These are phyloP conservation scores for Baccha elongata DNA, from an alignment of 2,888 invertebrate species.

Conservation along the genomic window DNA sequence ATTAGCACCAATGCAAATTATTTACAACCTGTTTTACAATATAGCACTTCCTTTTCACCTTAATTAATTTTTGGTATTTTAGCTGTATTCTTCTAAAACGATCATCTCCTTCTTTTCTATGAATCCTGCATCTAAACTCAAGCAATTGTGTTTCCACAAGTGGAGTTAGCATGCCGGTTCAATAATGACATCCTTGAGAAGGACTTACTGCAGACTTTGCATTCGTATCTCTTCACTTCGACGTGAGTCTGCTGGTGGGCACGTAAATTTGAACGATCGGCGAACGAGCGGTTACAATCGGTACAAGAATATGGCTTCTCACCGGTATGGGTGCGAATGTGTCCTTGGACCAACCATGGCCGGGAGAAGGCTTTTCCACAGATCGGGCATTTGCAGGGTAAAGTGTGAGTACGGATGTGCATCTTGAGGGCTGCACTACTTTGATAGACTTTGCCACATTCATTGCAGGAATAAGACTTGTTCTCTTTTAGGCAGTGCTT, in stretches of 20 bases:
- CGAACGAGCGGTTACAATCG: conserved; percentile 81
- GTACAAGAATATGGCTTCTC: conserved; percentile 81
- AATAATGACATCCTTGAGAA: conserved; percentile 82
- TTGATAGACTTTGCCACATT: conserved; percentile 81
- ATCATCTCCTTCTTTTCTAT: background rate
- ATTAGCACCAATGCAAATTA: conserved; percentile 44
- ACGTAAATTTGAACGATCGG: conserved; percentile 82
- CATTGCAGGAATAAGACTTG: conserved; percentile 85
- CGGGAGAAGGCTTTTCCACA: conserved; percentile 82
- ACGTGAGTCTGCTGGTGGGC: conserved; percentile 82
- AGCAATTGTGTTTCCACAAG: conserved; percentile 79
- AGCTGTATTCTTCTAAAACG: conserved; percentile 43
- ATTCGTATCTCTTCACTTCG: conserved; percentile 81
- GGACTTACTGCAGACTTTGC: conserved; percentile 80
- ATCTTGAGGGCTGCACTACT: conserved; percentile 81
- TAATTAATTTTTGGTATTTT: conserved; percentile 57
- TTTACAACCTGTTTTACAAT: conserved; percentile 13
- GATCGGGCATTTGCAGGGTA: conserved; percentile 81
- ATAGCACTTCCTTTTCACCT: conserved; percentile 12
- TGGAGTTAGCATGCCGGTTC: conserved; percentile 80
- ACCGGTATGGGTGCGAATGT: conserved; percentile 81
- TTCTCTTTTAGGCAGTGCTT: conserved; percentile 95
- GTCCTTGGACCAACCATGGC: conserved; percentile 81
- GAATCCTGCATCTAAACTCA: conserved; percentile 73
- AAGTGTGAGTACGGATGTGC: conserved; percentile 81